phyloP scores from a whole-genome alignment of 2,888 invertebrate genomes.

The Chromoteleia sp. region DNA sequence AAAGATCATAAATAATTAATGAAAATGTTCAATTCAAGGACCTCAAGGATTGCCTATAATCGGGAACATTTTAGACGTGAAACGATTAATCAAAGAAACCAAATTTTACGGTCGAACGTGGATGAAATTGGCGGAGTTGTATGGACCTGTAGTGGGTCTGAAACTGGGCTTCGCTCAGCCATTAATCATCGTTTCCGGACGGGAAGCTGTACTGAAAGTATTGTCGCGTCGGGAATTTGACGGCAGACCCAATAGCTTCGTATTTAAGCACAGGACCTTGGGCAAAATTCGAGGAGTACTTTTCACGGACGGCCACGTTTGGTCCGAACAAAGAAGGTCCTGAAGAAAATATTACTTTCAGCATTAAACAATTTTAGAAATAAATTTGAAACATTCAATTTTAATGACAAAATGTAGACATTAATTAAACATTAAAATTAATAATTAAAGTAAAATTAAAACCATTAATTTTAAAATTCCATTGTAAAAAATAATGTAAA shows the following conservation, averaged over 20 bases:
- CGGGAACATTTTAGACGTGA: conserved; percentile 85
- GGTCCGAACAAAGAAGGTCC: conserved; percentile 88
- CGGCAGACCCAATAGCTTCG: conserved; percentile 89
- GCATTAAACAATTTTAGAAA: no score
- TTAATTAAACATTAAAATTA: no score
- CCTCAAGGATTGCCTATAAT: conserved; percentile 86
- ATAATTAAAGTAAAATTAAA: no score
- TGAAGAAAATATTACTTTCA: not conserved
- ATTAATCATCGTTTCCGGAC: conserved; percentile 88
- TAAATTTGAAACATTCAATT: conserved; percentile 2
- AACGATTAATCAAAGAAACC: conserved; percentile 81
- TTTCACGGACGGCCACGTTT: conserved; percentile 89
- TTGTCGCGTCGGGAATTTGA: conserved; percentile 88
- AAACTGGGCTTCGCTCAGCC: conserved; percentile 87
- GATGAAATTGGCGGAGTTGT: conserved; percentile 86
- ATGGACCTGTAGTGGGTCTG: conserved; percentile 89
- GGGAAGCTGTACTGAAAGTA: conserved; percentile 88
- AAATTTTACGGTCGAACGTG: conserved; percentile 87
- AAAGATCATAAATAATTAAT: not conserved
- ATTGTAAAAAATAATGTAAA: no score
- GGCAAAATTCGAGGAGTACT: conserved; percentile 89
- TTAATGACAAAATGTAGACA: no score
- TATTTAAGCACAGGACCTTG: conserved; percentile 88
- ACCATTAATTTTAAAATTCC: no score
- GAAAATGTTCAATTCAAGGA: conserved; percentile 82